A percentile compares a stretch with the other conserved stretches of the same genome.
Conservation (phyloP, 2,888 invertebrate genomes). For the Notodonta dromedarius region DNA sequence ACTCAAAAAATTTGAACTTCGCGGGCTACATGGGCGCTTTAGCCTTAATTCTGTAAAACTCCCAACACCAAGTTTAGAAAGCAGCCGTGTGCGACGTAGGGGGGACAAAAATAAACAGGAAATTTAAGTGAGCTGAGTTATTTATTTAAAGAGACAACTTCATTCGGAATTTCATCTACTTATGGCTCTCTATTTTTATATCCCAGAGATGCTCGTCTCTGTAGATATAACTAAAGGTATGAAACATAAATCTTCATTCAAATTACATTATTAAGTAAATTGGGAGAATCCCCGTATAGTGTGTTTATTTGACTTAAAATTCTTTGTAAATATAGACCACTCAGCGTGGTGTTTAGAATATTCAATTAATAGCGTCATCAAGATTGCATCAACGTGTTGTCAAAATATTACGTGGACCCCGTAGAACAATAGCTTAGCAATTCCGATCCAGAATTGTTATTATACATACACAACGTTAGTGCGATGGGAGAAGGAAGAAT, state of each 20-base stretch:
- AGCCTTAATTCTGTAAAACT: constrained; percentile 48
- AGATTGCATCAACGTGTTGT: constrained; percentile 8
- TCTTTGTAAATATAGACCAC: constrained; percentile 6
- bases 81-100: constrained; percentile 49
- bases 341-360: not conserved
- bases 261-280: constrained; percentile 28
- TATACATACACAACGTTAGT: constrained; percentile 34
- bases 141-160: constrained; percentile 76
- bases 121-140: constrained; percentile 70
- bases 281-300: constrained; percentile 9
- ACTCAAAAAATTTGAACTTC: no score
- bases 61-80: constrained; percentile 58
- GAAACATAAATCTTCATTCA: constrained; percentile 18
- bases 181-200: constrained; percentile 61
- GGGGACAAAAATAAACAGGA: constrained; percentile 75
- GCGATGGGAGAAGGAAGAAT: constrained; percentile 42
- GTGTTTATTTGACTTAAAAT: constrained; percentile 15
- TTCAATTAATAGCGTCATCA: constrained; percentile 7
- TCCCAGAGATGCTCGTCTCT: constrained; percentile 17
- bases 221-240: constrained; percentile 14
- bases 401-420: constrained; percentile 15
- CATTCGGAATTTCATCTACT: constrained; percentile 62
- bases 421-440: constrained; percentile 22
- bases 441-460: constrained; percentile 34
- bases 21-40: no score